phyloP scores from a whole-genome alignment of 2,113 vertebrate species.

The Bungarus multicinctus region DNA sequence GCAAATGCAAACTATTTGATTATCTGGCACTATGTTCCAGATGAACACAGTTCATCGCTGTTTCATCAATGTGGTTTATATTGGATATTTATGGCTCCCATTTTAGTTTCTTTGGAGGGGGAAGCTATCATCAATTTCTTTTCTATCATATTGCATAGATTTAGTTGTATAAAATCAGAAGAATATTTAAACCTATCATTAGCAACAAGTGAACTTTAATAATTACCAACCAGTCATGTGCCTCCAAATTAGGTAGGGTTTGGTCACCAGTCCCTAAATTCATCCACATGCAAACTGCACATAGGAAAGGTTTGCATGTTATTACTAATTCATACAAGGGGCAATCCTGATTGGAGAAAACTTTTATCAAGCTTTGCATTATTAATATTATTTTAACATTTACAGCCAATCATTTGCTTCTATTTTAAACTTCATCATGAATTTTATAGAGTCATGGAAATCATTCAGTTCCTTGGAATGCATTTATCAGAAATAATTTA shows the following conservation, averaged over 20 bases:
- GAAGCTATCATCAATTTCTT: not conserved
- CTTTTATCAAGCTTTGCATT: not conserved
- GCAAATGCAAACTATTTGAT: not conserved
- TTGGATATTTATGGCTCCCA: not conserved
- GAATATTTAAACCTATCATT: not conserved
- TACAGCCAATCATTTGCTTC: not conserved
- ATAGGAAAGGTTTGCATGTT: not conserved
- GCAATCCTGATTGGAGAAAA: not conserved
- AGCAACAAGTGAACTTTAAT: not conserved
- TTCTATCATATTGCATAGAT: not conserved
- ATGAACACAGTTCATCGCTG: not conserved
- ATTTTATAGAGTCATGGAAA: not conserved
- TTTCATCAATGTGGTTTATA: not conserved
- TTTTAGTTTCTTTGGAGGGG: not conserved
- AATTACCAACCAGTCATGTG: not conserved
- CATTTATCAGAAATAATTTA: not conserved
- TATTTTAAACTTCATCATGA: constrained; percentile 1
- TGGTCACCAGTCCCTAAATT: not conserved
- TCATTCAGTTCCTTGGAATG: not conserved
- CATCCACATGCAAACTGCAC: not conserved
- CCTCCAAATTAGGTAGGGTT: not conserved
- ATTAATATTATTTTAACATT: not conserved
- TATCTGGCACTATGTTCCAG: not conserved
- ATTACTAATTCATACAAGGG: not conserved
- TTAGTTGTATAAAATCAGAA: not conserved